A percentile compares a stretch with the other conserved stretches of the same genome.
Evolutionary conservation across 2,797 vertebrate genomes (phyloP).

Genomic region (Chelon labrosus): DNA sequence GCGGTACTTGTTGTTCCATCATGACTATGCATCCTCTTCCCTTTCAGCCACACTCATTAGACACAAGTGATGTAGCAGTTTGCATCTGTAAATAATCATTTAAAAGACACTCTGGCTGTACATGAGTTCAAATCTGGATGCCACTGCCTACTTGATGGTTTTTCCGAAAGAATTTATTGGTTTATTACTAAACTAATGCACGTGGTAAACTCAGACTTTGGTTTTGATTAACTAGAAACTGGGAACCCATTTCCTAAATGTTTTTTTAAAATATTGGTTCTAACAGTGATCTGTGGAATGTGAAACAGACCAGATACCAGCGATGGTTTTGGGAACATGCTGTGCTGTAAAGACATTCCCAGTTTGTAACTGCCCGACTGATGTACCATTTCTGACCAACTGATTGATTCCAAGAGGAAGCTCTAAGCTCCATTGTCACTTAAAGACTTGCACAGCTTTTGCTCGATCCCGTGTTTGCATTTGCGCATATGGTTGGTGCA

Average conservation of each 20-base stretch:
- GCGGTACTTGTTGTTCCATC: constrained; percentile 36
- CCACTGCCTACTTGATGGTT: background rate
- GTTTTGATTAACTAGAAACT: background rate
- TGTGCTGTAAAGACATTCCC: background rate
- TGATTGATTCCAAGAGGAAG: background rate
- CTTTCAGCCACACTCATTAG: background rate
- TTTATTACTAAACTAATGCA: constrained; percentile 10
- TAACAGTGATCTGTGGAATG: background rate
- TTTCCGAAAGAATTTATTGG: background rate
- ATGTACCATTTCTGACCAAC: background rate
- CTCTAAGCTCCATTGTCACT: constrained; percentile 9
- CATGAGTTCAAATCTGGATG: background rate
- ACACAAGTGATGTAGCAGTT: constrained; percentile 19
- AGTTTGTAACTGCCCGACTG: background rate
- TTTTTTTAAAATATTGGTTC: background rate
- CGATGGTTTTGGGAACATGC: background rate
- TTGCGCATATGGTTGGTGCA: constrained; percentile 3
- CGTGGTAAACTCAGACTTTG: background rate
- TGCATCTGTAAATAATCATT: constrained; percentile 18
- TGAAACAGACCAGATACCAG: background rate
- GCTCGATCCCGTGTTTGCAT: constrained; percentile 28
- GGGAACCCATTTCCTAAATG: background rate
- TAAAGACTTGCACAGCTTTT: constrained; percentile 24
- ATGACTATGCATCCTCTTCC: constrained; percentile 7
- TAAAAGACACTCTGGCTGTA: background rate